A percentile compares a stretch with the other conserved stretches of the same genome.
Conservation (phyloP, 2,888 invertebrate species). For the Vesta saturnalis region DNA sequence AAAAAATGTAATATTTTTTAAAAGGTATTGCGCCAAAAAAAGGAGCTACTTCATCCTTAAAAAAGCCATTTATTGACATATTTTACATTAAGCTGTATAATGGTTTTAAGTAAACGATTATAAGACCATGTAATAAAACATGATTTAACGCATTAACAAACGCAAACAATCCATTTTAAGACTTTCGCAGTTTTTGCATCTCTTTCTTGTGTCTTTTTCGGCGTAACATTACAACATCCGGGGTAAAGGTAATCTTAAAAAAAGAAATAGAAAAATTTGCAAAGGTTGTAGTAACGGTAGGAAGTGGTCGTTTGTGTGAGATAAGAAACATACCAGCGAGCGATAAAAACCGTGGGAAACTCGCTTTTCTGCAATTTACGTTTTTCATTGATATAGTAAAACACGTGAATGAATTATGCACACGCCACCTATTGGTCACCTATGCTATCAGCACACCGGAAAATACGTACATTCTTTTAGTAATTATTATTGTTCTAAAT, state of each 20-base stretch:
- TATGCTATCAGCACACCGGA: background rate
- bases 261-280: background rate
- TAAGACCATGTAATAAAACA: too few species aligned
- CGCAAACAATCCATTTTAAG: too few species aligned
- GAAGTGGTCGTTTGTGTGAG: background rate
- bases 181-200: background rate
- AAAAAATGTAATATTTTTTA: too few species aligned
- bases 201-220: background rate
- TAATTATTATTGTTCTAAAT: conserved; percentile 4
- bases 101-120: too few species aligned
- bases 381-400: background rate
- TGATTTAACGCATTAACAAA: too few species aligned
- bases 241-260: background rate
- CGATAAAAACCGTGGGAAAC: background rate
- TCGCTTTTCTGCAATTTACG: background rate
- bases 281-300: background rate
- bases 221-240: background rate
- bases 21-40: too few species aligned
- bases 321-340: background rate
- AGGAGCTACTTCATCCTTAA: too few species aligned
- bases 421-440: background rate
- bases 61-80: too few species aligned
- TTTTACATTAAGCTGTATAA: too few species aligned
- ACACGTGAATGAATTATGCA: background rate
- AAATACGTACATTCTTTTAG: background rate